Percentiles rank a stretch among this genome's conserved stretches.
These are phyloP conservation scores for Gymnoscelis rufifasciata DNA, from an alignment of 2,888 invertebrate species.

Conservation along the genomic window DNA sequence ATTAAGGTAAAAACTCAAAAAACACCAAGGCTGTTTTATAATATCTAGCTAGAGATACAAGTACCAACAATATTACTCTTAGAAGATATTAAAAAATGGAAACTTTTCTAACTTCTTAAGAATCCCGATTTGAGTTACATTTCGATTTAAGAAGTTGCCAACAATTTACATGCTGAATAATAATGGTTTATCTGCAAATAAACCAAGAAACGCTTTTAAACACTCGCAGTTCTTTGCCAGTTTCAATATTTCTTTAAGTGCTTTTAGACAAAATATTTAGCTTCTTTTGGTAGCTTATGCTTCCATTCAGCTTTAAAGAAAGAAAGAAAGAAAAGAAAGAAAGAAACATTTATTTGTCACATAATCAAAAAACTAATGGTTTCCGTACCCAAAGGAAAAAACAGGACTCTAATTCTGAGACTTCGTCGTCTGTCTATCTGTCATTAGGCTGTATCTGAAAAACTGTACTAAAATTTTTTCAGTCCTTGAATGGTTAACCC, in stretches of 20 bases:
- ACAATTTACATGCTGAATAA: conserved; percentile 73
- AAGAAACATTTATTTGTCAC: no score
- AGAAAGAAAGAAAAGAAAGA: no score
- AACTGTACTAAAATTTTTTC: no score
- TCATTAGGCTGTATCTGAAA: no score
- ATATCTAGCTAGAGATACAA: background rate
- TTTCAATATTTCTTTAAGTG: conserved; percentile 22
- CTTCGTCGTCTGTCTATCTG: no score
- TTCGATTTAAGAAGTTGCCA: conserved; percentile 58
- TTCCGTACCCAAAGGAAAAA: no score
- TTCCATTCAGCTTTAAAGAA: no score
- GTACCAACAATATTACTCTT: conserved; percentile 1
- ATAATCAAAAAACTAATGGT: no score
- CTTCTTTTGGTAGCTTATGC: no score
- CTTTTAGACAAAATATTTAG: conserved; percentile 10
- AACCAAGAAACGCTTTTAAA: conserved; percentile 39
- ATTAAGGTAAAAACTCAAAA: no score
- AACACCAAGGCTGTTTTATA: background rate
- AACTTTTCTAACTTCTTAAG: conserved; percentile 27
- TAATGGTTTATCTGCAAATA: conserved; percentile 57
- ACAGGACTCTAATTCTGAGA: no score
- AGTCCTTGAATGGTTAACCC: no score
- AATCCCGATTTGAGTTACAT: conserved; percentile 40
- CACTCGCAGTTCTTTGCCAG: conserved; percentile 23
- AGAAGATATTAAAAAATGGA: conserved; percentile 22